These are phyloP conservation scores for Cariama cristata DNA, from an alignment of 2,113 vertebrate species.

Conservation along the genomic window DNA sequence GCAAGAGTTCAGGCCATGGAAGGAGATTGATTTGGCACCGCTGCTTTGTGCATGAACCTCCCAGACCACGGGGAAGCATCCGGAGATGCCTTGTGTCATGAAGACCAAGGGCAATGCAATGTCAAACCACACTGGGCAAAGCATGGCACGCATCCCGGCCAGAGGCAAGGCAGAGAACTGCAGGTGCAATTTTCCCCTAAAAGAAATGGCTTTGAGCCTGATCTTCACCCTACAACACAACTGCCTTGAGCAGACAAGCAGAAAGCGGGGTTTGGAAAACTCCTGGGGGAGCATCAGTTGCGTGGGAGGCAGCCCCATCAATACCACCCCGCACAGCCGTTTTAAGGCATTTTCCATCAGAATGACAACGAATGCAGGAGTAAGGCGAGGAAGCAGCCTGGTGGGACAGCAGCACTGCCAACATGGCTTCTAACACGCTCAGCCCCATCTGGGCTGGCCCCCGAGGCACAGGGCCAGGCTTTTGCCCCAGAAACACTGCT, in stretches of 20 bases:
- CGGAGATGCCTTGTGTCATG: background rate
- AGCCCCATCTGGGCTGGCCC: background rate
- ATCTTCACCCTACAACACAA: background rate
- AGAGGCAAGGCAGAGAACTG: background rate
- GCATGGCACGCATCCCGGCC: rapidly evolving
- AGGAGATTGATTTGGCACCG: background rate
- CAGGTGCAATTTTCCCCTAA: background rate
- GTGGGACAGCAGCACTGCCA: background rate
- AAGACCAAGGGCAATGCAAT: background rate
- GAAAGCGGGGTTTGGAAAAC: background rate
- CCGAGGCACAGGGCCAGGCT: rapidly evolving
- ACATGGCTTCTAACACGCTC: rapidly evolving
- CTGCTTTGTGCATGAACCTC: background rate
- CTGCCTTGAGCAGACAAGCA: background rate
- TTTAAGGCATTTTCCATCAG: background rate
- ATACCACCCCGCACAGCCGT: rapidly evolving
- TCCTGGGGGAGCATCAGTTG: background rate
- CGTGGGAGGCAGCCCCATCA: background rate
- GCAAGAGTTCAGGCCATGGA: background rate
- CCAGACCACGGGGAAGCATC: background rate
- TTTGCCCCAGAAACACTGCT: background rate
- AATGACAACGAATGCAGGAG: background rate
- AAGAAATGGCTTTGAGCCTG: background rate
- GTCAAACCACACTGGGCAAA: background rate
- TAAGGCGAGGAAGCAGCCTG: background rate